Evolutionary conservation across 2,888 invertebrate species (phyloP).

Genomic region (Eretmocerus hayati): DNA sequence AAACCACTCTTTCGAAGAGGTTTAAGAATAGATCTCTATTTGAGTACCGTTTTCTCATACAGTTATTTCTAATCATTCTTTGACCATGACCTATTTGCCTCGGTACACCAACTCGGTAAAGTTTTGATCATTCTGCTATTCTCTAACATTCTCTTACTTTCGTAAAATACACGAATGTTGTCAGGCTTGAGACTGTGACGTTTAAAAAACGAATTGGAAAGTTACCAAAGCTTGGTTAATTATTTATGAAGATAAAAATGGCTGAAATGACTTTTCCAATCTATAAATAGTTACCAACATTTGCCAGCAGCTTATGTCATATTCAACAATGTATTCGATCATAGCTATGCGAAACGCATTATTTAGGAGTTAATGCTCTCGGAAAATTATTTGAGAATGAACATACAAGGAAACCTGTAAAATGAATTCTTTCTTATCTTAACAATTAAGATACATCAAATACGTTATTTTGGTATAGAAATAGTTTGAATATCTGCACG

Average conservation of each 20-base stretch:
- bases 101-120: too few species aligned
- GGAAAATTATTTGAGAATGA: too few species aligned
- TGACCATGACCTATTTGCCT: conserved; percentile 10
- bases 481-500: too few species aligned
- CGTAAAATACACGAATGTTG: too few species aligned
- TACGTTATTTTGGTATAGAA: too few species aligned
- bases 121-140: too few species aligned
- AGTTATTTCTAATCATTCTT: conserved; percentile 14
- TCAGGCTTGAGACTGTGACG: background rate
- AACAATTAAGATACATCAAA: too few species aligned
- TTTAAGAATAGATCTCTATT: background rate
- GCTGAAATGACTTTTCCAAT: conserved; percentile 18
- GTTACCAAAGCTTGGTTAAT: conserved; percentile 1
- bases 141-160: too few species aligned
- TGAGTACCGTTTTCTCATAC: background rate
- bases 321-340: conserved; percentile 12
- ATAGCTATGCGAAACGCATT: too few species aligned
- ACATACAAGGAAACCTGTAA: too few species aligned
- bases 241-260: conserved; percentile 18
- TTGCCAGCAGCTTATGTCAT: conserved; percentile 15
- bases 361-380: too few species aligned
- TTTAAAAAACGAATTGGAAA: conserved; percentile 8
- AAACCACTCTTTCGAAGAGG: background rate
- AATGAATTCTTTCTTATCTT: too few species aligned
- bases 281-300: conserved; percentile 18